Conservation (phyloP, 2,888 invertebrate genomes). For the Hylaea fasciaria region DNA sequence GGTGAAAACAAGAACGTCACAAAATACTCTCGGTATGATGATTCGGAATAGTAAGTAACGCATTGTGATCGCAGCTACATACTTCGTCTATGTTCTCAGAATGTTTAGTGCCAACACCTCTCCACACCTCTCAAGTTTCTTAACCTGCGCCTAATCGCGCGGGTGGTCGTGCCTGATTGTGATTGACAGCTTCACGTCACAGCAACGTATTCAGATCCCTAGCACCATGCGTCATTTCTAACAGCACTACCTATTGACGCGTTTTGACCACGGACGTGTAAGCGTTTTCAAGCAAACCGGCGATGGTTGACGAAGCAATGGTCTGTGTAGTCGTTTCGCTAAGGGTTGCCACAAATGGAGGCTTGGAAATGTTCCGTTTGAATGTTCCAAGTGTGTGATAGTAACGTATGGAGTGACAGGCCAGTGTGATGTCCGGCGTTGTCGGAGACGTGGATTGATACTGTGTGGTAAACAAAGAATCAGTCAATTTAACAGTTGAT, state of each 20-base stretch:
- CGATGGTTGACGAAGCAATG: constrained; percentile 41
- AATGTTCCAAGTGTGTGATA: constrained; percentile 47
- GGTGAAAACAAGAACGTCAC: no score
- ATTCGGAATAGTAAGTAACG: no score
- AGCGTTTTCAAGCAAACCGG: constrained; percentile 13
- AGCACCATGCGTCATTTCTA: constrained; percentile 36
- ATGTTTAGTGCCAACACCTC: constrained; percentile 29
- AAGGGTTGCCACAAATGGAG: constrained; percentile 48
- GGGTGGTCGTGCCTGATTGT: constrained; percentile 83
- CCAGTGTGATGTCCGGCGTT: constrained; percentile 42
- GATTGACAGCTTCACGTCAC: constrained; percentile 81
- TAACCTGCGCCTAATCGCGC: constrained; percentile 72
- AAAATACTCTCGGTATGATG: no score
- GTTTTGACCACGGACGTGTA: neutral
- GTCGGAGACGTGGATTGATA: constrained; percentile 40
- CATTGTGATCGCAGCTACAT: no score
- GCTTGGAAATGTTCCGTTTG: constrained; percentile 60
- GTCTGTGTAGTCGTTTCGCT: constrained; percentile 27
- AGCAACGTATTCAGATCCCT: constrained; percentile 50
- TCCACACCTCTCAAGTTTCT: constrained; percentile 53
- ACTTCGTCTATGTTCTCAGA: neutral
- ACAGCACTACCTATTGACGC: constrained; percentile 46
- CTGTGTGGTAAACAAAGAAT: constrained; percentile 35
- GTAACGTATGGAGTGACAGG: constrained; percentile 57
- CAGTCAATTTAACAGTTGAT: constrained; percentile 6